Conservation (phyloP, 2,797 vertebrate species). For the Pangasius krempfi region DNA sequence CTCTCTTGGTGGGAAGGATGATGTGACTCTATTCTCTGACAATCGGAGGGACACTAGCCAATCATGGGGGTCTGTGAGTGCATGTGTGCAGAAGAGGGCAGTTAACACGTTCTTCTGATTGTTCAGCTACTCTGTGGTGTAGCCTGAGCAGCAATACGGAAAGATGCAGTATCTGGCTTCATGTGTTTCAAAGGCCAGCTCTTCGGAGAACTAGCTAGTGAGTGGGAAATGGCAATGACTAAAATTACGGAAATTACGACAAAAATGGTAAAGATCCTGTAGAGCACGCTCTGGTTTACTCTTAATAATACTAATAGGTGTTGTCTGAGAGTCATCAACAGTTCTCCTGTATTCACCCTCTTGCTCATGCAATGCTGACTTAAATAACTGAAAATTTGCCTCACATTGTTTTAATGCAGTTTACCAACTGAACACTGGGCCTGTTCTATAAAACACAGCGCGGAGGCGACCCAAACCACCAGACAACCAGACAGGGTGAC, state of each 20-base stretch:
- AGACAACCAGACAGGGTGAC: conserved; percentile 47
- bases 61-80: not conserved
- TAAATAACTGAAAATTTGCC: conserved; percentile 46
- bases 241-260: not conserved
- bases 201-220: not conserved
- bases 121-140: not conserved
- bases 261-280: not conserved
- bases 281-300: conserved; percentile 30
- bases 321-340: conserved; percentile 74
- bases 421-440: conserved; percentile 36
- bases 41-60: not conserved
- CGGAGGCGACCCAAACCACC: conserved; percentile 24
- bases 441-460: conserved; percentile 33
- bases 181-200: not conserved
- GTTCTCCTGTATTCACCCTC: conserved; percentile 61
- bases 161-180: not conserved
- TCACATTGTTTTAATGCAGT: conserved; percentile 52
- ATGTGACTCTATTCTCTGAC: not conserved
- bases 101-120: not conserved
- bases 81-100: not conserved
- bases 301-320: conserved; percentile 53
- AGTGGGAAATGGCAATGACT: not conserved
- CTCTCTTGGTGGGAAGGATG: not conserved
- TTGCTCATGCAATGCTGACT: conserved; percentile 41
- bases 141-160: not conserved